Evolutionary conservation across 2,113 vertebrate species (phyloP), one percentile per base, ranked within the genome.

Genomic region (Origma solitaria): DNA sequence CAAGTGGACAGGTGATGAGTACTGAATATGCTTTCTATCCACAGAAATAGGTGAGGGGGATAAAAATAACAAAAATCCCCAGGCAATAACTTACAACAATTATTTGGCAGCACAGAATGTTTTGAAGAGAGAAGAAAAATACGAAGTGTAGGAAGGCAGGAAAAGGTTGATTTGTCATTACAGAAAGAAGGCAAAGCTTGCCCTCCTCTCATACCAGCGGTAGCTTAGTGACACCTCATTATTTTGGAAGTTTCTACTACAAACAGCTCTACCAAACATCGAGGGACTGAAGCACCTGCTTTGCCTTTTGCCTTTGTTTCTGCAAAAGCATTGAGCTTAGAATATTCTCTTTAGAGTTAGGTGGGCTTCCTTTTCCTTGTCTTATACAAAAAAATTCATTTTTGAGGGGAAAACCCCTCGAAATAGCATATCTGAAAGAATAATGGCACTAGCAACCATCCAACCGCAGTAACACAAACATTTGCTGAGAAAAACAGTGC

Each of bases 161-260:
- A 57, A 61, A 84, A 90, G 60, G 72, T 71, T 94, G 70, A 84
- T 88, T 93, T 88, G 82, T 88, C 61, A 94, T 84, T 68, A 81
- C 40, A 88, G 73, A 54, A 64, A 57, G 47, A 93, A 84, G 49
- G 86, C 40, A 87, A 95, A 93, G n/a, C 69, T 84, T 88, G 68
- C 61, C 57, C 57, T 91, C 92, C 80, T 90, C 69, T 84, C 61
- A 50, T 47, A 45, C 47, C 61, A 88, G 78, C 72, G 65, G 85
- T 11, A 71, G 77, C 35, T 50, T 9, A 69, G 72, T 86, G 95
- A 92, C 94, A 91, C 65, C 88, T 96, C 94, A 92, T 95, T 95
- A 94, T 93, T 94, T 93, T 75, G 80, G 87, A 93, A 91, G 88
- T 51, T 83, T 65, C 72, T 86, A 49, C 92, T 92, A 88, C 95